These are phyloP conservation scores for Idaea aversata DNA, from an alignment of 2,888 invertebrate genomes.

Conservation along the genomic window DNA sequence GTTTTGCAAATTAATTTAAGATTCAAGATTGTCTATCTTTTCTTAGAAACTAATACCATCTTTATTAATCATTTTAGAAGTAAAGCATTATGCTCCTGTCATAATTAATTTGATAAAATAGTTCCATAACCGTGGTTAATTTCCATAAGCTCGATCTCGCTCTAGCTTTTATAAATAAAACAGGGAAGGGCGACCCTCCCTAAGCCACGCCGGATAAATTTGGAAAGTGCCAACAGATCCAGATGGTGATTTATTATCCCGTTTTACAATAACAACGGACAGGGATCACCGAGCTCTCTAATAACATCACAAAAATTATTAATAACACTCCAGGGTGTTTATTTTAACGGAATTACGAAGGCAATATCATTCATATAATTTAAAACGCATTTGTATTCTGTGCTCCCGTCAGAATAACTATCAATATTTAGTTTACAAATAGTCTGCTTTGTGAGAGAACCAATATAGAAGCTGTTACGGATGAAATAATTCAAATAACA, in stretches of 20 bases:
- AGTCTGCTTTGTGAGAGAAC: background rate
- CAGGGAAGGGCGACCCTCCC: background rate
- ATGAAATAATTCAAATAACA: background rate
- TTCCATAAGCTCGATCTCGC: background rate
- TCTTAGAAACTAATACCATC: background rate
- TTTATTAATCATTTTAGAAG: conserved; percentile 4
- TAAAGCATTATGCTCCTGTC: background rate
- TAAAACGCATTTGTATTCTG: background rate
- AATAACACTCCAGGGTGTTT: background rate
- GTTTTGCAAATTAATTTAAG: background rate
- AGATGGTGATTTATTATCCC: conserved; percentile 77
- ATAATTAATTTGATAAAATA: background rate
- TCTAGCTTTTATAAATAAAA: conserved; percentile 1
- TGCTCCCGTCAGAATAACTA: background rate
- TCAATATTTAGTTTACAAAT: background rate
- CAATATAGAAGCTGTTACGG: background rate
- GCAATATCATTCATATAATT: background rate
- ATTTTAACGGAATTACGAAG: background rate
- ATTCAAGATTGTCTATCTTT: background rate
- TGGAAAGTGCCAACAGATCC: conserved; percentile 71
- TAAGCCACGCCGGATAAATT: conserved; percentile 54
- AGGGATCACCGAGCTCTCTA: background rate
- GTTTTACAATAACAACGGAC: conserved; percentile 64
- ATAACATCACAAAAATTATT: conserved; percentile 1
- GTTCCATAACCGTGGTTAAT: background rate